These are phyloP conservation scores for Zalophus californianus DNA, from an alignment of 2,797 vertebrate species.

Conservation along the genomic window DNA sequence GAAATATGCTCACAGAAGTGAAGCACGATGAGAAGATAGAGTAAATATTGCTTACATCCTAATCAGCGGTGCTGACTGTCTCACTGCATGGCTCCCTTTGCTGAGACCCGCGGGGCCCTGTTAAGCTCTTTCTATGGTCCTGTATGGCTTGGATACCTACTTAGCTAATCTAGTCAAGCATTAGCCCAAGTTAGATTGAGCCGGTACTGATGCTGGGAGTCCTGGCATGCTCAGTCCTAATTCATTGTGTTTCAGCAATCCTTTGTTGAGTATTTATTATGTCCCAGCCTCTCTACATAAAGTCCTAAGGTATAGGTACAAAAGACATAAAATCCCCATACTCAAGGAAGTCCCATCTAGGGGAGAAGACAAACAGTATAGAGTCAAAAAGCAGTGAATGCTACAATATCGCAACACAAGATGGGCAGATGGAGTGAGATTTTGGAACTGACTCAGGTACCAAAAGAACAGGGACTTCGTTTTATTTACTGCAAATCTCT, in stretches of 20 bases:
- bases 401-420: not conserved
- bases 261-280: not conserved
- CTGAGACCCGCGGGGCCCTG: accelerated
- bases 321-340: not conserved
- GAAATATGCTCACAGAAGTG: not conserved
- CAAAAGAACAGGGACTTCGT: not conserved
- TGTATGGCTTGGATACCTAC: not conserved
- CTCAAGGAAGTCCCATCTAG: not conserved
- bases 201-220: not conserved
- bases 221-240: not conserved
- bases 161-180: not conserved
- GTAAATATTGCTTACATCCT: not conserved
- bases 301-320: not conserved
- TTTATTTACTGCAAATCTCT: not conserved
- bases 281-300: not conserved
- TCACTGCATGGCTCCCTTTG: not conserved
- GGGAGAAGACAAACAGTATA: not conserved
- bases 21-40: not conserved
- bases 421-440: not conserved
- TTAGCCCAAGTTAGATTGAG: not conserved
- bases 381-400: not conserved
- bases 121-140: not conserved
- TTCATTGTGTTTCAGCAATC: not conserved
- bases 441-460: not conserved
- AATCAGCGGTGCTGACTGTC: not conserved